Evolutionary conservation across 2,113 vertebrate genomes (phyloP), one percentile per base, ranked within the genome.

Genomic region (Lasiurus borealis): DNA sequence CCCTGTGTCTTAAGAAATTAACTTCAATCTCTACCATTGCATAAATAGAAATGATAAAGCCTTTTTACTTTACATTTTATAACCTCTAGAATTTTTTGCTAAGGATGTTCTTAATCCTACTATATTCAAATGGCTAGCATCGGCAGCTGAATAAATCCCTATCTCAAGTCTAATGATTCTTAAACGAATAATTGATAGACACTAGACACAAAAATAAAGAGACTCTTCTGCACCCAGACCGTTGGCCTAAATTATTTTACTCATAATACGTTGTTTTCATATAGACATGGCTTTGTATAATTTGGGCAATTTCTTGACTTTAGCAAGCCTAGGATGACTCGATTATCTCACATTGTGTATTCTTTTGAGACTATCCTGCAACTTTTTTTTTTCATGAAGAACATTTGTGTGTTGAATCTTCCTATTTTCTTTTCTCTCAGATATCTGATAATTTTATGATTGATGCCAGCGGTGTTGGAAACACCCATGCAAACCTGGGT

Each of bases 1-100:
- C 81, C 57, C 48, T 93, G 2, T 75, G 59, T 89, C 93, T 97
- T 91, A 86, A 90, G 46, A 96, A 64, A 92, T 90, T 78, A 93
- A 71, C 57, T 85, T 93, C 34, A 25, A 18, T 66, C 40, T 54
- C 68, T 85, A 77, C 18, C 36, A 69, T 21, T 12, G 25, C 31
- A 50, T 82, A 31, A 68, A 62, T 34, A 96, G 83, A 95, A 93
- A 76, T 21, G 25, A 72, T 59, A 68, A 77, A 62, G 50, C 9
- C 19, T 84, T 93, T 93, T 84, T 52, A 21, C n/a, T 89, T 89
- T 72, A 25, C 0, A 31, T 75, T 66, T 89, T 69, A 85, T 85
- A 72, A 93, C 25, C 16, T 84, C 40, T 31, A 50, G 54, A n/a
- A 62, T 48, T 92, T 83, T 84, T 84, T 90, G n/a, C 19, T 92